A percentile compares a stretch with the other conserved stretches of the same genome.
Evolutionary conservation across 2,113 vertebrate genomes (phyloP).

Genomic region (Puffinus mauretanicus): DNA sequence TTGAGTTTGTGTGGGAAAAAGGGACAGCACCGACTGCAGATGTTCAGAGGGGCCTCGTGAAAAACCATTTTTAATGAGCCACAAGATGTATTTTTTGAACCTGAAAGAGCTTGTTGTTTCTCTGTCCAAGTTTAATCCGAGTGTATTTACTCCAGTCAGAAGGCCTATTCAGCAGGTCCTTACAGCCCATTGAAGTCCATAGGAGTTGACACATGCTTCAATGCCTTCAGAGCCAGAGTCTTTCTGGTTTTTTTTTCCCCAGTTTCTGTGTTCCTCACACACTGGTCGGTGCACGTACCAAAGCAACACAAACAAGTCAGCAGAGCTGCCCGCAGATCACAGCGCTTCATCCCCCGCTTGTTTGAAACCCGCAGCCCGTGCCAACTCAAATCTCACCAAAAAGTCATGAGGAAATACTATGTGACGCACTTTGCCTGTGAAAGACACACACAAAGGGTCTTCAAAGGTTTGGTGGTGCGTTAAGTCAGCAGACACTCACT

Average conservation of each 20-base stretch:
- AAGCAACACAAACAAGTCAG: background rate
- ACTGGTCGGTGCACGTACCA: background rate
- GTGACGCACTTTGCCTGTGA: fast-evolving
- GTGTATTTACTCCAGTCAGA: background rate
- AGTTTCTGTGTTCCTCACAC: background rate
- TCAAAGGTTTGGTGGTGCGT: background rate
- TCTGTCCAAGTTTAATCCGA: background rate
- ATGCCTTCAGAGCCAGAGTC: background rate
- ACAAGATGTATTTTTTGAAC: background rate
- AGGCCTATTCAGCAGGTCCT: background rate
- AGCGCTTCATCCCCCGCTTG: background rate
- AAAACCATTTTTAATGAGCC: background rate
- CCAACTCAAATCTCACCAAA: slow-evolving; percentile 16
- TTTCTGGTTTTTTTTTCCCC: background rate
- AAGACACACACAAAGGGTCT: background rate
- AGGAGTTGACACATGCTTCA: background rate
- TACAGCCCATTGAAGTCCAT: background rate
- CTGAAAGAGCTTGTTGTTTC: background rate
- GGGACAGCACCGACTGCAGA: background rate
- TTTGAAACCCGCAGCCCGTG: background rate
- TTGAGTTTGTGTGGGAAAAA: background rate
- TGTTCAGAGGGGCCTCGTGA: background rate
- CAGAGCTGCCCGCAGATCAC: background rate
- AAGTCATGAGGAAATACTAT: background rate
- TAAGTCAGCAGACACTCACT: slow-evolving; percentile 9